Percentiles rank a stretch among this genome's conserved stretches.
Conservation (phyloP, 2,888 invertebrate genomes). For the Quadriops clusia region DNA sequence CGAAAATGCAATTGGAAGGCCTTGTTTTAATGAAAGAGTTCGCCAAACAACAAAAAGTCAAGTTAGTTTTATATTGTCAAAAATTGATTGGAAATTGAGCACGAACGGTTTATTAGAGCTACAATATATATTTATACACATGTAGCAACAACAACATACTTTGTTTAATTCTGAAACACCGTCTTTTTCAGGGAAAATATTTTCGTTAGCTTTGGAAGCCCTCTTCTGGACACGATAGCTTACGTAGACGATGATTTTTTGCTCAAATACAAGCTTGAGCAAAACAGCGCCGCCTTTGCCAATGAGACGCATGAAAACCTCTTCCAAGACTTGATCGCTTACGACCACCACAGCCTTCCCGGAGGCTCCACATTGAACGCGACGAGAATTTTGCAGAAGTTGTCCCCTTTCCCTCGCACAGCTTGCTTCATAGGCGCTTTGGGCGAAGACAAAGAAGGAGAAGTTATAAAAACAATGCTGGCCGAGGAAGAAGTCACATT, state of each 20-base stretch:
- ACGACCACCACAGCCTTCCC: constrained; percentile 12
- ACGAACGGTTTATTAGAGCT: too few relatives aligned
- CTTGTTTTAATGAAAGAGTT: too few relatives aligned
- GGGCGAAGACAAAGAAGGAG: constrained; percentile 18
- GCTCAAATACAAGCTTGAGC: constrained; percentile 17
- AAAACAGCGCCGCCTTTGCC: constrained; percentile 16
- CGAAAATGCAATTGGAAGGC: too few relatives aligned
- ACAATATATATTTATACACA: too few relatives aligned
- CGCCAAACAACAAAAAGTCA: too few relatives aligned
- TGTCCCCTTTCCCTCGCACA: constrained; percentile 9
- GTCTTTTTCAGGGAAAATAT: constrained; percentile 10
- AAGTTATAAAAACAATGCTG: constrained; percentile 15
- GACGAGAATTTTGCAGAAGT: constrained; percentile 16
- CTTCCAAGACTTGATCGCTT: constrained; percentile 14
- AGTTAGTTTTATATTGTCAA: too few relatives aligned
- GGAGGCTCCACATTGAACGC: constrained; percentile 23
- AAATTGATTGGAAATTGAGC: too few relatives aligned
- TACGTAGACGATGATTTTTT: constrained; percentile 18
- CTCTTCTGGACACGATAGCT: constrained; percentile 19
- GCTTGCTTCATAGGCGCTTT: constrained; percentile 18
- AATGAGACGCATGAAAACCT: constrained; percentile 10
- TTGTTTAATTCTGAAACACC: too few relatives aligned
- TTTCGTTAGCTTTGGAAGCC: constrained; percentile 18
- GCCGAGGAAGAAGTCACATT: constrained; percentile 14
- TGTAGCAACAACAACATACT: too few relatives aligned